Evolutionary conservation across 2,797 vertebrate genomes (phyloP), one percentile per base, ranked within the genome.

Genomic region (Tragelaphus oryx): DNA sequence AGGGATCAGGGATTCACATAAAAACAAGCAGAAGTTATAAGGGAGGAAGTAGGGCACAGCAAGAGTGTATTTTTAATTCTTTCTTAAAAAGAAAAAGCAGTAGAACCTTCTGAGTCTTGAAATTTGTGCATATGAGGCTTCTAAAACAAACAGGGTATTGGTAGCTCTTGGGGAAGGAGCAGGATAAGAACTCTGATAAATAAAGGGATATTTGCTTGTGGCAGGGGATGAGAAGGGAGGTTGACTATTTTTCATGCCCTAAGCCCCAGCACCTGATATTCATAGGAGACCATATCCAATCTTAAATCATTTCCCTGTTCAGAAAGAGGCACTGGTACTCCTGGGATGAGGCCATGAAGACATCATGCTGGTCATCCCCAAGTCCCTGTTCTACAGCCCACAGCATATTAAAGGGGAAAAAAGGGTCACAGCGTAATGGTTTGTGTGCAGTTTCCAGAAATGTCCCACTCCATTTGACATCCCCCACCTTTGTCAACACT

Each of bases 41-140:
- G 78, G 87, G 90, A 94, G 74, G 86, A 93, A 60, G 50, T 2
- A 16, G 93, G 94, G 97, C 83, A 94, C 37, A 93, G 91, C 90
- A 98, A 98, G 98, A 98, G 98, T 98, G 98, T 98, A 98, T 98
- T 87, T 76, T 97, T 50, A 97, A 94, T 97, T 98, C 97, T 97
- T 98, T 97, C 96, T 95, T 91, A 85, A 94, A 95, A 93, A 95
- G 96, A 68, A 37, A 22, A 68, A 22, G 91, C 86, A 60, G 87
- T 55, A 89, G 80, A 95, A 82, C 88, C 65, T 96, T 97, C 92
- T 89, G 95, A 97, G 96, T 96, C 91, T 92, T 94, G 87, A 95
- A 93, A 97, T 85, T 94, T 97, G 96, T 97, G 96, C 52, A 54
- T 85, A 94, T 24, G 65, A 55, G 86, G 89, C 89, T 94, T 89